Percentiles rank a stretch among this genome's conserved stretches.
These are phyloP conservation scores for Emydoidea blandingii DNA, from an alignment of 2,797 vertebrate genomes.

Conservation along the genomic window DNA sequence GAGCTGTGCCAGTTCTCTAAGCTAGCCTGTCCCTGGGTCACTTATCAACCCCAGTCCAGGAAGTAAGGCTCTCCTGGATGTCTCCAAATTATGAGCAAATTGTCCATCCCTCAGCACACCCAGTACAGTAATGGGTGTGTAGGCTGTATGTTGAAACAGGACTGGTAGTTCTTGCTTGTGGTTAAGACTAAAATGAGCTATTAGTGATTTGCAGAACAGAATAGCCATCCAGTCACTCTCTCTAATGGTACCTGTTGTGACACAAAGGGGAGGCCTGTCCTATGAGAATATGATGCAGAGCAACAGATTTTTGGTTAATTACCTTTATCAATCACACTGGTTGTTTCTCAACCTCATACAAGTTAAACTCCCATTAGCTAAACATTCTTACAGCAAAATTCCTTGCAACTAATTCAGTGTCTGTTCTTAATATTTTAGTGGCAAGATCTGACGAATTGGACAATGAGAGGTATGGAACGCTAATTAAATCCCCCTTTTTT, in stretches of 20 bases:
- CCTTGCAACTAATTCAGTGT: constrained; percentile 78
- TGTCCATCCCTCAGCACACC: background rate
- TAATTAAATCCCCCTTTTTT: constrained; percentile 54
- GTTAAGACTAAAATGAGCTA: background rate
- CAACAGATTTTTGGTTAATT: background rate
- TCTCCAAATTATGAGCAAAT: background rate
- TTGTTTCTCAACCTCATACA: constrained; percentile 52
- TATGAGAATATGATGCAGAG: background rate
- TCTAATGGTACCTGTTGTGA: background rate
- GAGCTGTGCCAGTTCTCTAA: background rate
- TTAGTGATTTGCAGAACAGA: background rate
- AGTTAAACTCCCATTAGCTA: constrained; percentile 67
- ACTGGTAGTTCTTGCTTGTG: background rate
- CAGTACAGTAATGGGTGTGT: background rate
- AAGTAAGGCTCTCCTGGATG: background rate
- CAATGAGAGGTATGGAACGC: constrained; percentile 91
- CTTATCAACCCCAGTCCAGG: background rate
- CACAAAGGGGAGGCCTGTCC: background rate
- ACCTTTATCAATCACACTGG: constrained; percentile 41
- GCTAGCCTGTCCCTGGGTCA: background rate
- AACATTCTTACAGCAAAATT: constrained; percentile 68
- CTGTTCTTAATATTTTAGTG: constrained; percentile 87
- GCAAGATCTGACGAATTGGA: constrained; percentile 88
- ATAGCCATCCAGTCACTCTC: background rate
- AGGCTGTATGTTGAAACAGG: background rate